Evolutionary conservation across 1,140 invertebrate species (phyloP).

Genomic region (Maniola jurtina): DNA sequence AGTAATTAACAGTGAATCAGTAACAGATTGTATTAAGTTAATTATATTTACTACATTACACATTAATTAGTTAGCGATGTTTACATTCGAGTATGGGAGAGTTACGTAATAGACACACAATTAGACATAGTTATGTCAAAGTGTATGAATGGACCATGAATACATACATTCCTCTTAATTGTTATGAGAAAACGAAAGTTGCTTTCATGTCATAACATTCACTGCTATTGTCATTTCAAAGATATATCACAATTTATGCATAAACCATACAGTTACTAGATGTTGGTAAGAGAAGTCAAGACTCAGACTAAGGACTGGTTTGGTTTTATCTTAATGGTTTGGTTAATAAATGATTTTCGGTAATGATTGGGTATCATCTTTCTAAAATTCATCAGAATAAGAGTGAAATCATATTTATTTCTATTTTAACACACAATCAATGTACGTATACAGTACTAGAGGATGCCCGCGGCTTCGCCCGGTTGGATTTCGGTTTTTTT

Average conservation of each 20-base stretch:
- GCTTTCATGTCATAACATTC: background rate
- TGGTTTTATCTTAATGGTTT: background rate
- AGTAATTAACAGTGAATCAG: constrained; percentile 3
- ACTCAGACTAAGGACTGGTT: no score
- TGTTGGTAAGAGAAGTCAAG: no score
- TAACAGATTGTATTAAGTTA: background rate
- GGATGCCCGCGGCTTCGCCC: no score
- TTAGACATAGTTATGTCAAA: background rate
- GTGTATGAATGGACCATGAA: background rate
- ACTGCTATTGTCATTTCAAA: no score
- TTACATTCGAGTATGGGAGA: background rate
- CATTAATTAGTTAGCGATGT: background rate
- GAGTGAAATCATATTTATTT: no score
- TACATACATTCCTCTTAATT: background rate
- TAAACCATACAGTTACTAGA: no score
- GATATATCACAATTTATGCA: no score
- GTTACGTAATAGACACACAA: background rate
- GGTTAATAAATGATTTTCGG: background rate
- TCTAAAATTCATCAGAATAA: no score
- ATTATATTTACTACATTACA: background rate
- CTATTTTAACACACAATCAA: no score
- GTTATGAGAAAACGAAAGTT: constrained; percentile 6
- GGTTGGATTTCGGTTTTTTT: no score
- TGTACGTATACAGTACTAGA: no score
- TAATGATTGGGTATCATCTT: no score